Conservation (phyloP, 2,113 vertebrate genomes). For the Odobenus rosmarus region DNA sequence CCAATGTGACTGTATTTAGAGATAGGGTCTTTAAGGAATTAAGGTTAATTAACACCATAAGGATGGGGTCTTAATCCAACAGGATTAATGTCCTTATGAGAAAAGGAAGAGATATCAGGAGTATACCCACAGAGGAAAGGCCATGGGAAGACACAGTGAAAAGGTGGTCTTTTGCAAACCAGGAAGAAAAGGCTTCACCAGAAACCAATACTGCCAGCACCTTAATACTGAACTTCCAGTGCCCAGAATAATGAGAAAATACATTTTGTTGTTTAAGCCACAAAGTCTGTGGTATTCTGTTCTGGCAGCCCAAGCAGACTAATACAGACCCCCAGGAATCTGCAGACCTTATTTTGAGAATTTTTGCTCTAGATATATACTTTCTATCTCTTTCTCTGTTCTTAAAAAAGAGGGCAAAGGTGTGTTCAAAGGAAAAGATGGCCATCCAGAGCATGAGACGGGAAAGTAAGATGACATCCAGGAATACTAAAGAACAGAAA, state of each 20-base stretch:
- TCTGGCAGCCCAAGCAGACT: not conserved
- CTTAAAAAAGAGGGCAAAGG: not conserved
- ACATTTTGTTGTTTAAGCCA: not conserved
- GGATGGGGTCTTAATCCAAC: not conserved
- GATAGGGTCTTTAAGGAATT: not conserved
- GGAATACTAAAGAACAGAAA: not conserved
- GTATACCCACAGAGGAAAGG: not conserved
- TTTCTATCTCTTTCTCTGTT: not conserved
- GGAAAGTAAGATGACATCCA: not conserved
- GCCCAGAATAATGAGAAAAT: not conserved
- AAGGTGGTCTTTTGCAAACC: not conserved
- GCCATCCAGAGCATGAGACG: not conserved
- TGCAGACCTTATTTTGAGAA: not conserved
- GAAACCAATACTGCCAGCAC: not conserved
- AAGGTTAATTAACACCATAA: not conserved
- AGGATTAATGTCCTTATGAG: not conserved
- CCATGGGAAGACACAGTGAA: not conserved
- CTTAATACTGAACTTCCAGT: not conserved
- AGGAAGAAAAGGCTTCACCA: not conserved
- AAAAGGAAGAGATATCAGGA: not conserved
- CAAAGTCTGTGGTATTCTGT: not conserved
- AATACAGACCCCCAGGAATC: not conserved
- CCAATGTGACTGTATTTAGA: not conserved
- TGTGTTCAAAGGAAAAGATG: not conserved
- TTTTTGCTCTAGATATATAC: not conserved